Evolutionary conservation across 2,888 invertebrate species (phyloP), one percentile per base, ranked within the genome.

Genomic region (Synergus japonicus): DNA sequence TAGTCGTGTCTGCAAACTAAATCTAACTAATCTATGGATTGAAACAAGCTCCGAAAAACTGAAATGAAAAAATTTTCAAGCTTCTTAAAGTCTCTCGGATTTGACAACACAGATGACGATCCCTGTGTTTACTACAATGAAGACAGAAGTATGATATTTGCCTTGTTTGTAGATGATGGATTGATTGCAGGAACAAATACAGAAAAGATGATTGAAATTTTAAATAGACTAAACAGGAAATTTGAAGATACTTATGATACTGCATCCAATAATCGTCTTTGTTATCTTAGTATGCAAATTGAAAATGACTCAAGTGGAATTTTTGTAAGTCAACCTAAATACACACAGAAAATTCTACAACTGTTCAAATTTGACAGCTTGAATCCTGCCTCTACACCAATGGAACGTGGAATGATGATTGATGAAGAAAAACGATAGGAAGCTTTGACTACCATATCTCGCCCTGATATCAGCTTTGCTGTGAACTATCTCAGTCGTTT

Each of bases 1-100:
- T 22, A 64, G 76, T 43, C n/a, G n/a, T n/a, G 86, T 86, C 4
- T 87, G 87, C 54, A 79, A 77, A 44, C 76, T 88, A 46, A 83
- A 80, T 15, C 87, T n/a, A 84, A 82, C 86, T 86, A 79, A 67
- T 89, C 15, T 88, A 88, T 81, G 87, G 89, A 29, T 76, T 88
- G 22, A 87, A 88, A 76, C 88, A 89, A 84, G 84, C 88, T 4
- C 85, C 87, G 58, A 85, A 86, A 80, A 78, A 82, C 60, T 88
- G 87, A 85, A 87, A n/a, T 88, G 69, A 67, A 85, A 18, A 86
- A 79, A 76, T 78, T 88, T 12, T 77, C 85, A 41, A 79, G 76
- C 41, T 85, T 81, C 73, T 78, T 87, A n/a, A 82, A 86, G 76
- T 78, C 80, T 46, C n/a, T 87, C 9, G 78, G 78, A 79, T 82